A percentile compares a stretch with the other conserved stretches of the same genome.
Evolutionary conservation across 1,140 invertebrate species (phyloP).

Genomic region (Saccostrea cuccullata): DNA sequence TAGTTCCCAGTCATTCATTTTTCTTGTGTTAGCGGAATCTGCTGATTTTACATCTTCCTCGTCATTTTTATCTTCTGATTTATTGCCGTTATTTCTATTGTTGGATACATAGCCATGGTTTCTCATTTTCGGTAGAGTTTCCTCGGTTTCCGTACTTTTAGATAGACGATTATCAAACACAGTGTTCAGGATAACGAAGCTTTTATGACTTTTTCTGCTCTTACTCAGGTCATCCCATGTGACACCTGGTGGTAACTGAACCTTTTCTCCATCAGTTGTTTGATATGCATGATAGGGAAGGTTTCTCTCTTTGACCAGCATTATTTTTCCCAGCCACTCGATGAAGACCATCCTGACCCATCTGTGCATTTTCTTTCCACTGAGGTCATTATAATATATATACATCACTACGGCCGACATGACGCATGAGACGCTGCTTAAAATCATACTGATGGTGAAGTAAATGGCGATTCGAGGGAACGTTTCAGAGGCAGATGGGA

Average conservation of each 20-base stretch:
- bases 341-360: neutral
- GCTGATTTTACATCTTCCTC: neutral
- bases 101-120: neutral
- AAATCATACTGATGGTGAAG: neutral
- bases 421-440: constrained; percentile 4
- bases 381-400: constrained; percentile 4
- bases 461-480: constrained; percentile 80
- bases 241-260: neutral
- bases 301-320: neutral
- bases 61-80: neutral
- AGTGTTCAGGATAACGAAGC: neutral
- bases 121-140: neutral
- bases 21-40: neutral
- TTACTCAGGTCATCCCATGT: neutral
- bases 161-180: neutral
- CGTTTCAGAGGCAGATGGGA: constrained; percentile 96
- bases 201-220: constrained; percentile 23
- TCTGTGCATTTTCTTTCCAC: constrained; percentile 17
- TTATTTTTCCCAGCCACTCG: neutral
- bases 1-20: constrained; percentile 11
- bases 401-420: constrained; percentile 27
- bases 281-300: neutral
- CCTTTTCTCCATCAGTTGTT: neutral
- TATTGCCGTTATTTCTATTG: neutral
- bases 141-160: neutral